Evolutionary conservation across 2,888 invertebrate species (phyloP), one percentile per base, ranked within the genome.

Genomic region (Andrena flavipes): DNA sequence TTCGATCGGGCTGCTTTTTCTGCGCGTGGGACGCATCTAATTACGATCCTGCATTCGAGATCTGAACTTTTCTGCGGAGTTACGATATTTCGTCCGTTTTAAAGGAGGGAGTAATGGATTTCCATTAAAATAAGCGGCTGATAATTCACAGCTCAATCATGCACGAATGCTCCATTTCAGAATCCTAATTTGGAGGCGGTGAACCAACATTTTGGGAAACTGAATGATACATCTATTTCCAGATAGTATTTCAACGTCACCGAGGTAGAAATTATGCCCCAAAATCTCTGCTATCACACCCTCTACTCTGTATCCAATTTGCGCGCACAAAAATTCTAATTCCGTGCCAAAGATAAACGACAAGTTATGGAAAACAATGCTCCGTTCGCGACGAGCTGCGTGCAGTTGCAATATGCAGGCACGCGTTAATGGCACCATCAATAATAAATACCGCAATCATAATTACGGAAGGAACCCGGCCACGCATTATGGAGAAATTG

Each of bases 391-490:
- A 3, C 6, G 56, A n/a, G 13, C 30, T 0, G 16, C 49, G 2
- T 26, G 13, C 49, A 16, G 13, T 16, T 67, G 67, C 59, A 62
- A 49, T 42, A 60, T 51, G 6, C 56, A 63, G 13, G 1, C 26
- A 1, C 48, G 30, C 68, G 54, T 69, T 69, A 71, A 69, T 56
- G 48, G 35, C 10, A 5, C 16, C 33, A 29, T 64, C 63, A 59
- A 76, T 76, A 70, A 80, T 54, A 62, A 76, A 80, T 51, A 35
- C 30, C 26, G 62, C 77, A 30, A 68, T 77, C 67, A 59, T 68
- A 68, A 77, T 80, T 77, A 67, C 72, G 72, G 62, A 65, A 69
- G 59, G 33, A 69, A 69, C 64, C n/a, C 48, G 26, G 63, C 10
- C 33, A 26, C 26, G 75, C 63, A 64, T 68, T 64, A 35, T 30